Conservation (phyloP, 2,888 invertebrate species). For the Tetranychus truncatus region DNA sequence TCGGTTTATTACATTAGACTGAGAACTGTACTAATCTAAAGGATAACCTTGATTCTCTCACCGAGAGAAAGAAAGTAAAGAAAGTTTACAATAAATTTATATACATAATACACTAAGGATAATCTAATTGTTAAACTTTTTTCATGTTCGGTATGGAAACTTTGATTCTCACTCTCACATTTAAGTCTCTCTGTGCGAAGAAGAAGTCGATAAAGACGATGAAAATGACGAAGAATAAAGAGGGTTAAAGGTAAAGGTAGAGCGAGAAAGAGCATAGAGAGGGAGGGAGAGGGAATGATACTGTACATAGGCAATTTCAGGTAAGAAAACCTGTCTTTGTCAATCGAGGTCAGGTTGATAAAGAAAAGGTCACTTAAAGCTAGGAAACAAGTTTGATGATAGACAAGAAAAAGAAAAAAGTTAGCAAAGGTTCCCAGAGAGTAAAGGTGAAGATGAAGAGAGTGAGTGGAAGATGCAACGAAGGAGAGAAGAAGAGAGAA, state of each 20-base stretch:
- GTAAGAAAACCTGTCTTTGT: neutral
- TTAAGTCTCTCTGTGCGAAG: too few species aligned
- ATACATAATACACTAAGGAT: too few species aligned
- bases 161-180: too few species aligned
- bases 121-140: too few species aligned
- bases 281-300: neutral
- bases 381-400: neutral
- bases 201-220: too few species aligned
- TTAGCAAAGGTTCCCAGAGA: neutral
- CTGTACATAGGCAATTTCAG: neutral
- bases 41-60: constrained; percentile 1
- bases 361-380: neutral
- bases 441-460: neutral
- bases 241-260: neutral
- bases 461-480: neutral
- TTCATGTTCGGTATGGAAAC: too few species aligned
- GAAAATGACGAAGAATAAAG: neutral
- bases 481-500: too few species aligned
- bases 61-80: neutral
- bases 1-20: neutral
- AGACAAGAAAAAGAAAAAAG: too few species aligned
- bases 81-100: neutral
- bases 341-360: neutral
- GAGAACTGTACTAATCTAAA: neutral
- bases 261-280: neutral